Percentiles rank a stretch among this genome's conserved stretches.
Evolutionary conservation across 1,140 invertebrate species (phyloP).

Genomic region (Acromyrmex charruanus): DNA sequence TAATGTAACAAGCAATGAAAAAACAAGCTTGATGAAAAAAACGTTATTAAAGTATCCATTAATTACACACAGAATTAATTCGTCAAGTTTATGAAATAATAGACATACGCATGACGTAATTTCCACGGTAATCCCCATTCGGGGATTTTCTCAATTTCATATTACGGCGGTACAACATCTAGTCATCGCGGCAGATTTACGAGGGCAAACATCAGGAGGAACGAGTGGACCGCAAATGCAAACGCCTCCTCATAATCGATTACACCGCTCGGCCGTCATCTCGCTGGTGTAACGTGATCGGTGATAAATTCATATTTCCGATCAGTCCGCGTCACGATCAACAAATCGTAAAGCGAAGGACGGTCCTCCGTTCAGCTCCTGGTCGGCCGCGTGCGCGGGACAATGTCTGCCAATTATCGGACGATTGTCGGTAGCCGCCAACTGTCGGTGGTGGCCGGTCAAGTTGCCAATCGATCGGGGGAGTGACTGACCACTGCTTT

Average conservation of each 20-base stretch:
- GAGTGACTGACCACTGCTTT: conserved; percentile 70
- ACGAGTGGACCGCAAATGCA: not conserved
- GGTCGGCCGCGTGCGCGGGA: conserved; percentile 44
- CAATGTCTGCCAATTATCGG: conserved; percentile 85
- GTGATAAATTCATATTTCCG: conserved; percentile 73
- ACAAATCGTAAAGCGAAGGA: conserved; percentile 85
- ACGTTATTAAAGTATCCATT: too few relatives aligned
- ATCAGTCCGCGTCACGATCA: conserved; percentile 70
- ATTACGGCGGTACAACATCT: conserved; percentile 53
- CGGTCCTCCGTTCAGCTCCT: not conserved
- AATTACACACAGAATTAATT: not conserved
- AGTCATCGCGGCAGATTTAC: conserved; percentile 76
- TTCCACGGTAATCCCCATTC: not conserved
- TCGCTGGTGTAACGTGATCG: conserved; percentile 80
- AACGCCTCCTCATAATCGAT: conserved; percentile 33
- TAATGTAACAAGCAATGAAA: not conserved
- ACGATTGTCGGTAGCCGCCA: conserved; percentile 82
- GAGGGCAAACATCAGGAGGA: conserved; percentile 77
- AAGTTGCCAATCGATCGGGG: conserved; percentile 75
- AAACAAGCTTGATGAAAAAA: not conserved
- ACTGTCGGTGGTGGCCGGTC: conserved; percentile 82
- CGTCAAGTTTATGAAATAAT: not conserved
- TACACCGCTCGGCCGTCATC: conserved; percentile 36
- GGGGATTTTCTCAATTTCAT: conserved; percentile 1
- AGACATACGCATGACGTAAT: not conserved